These are phyloP conservation scores for Benthosema pterotum DNA, from an alignment of 2,797 vertebrate genomes.

Conservation along the genomic window DNA sequence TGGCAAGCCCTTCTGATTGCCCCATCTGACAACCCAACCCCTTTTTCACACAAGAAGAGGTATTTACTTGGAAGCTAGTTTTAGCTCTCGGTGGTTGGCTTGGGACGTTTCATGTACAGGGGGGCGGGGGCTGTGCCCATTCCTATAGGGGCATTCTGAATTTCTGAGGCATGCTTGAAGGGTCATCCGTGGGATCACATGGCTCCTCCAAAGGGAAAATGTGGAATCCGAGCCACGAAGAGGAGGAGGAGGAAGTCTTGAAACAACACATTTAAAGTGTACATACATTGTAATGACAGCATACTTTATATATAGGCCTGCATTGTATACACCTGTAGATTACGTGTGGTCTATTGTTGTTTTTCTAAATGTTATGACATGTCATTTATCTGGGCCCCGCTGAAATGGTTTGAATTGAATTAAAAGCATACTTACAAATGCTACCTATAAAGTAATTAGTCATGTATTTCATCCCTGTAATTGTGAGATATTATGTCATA, in stretches of 20 bases:
- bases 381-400: no score
- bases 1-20: constrained; percentile 22
- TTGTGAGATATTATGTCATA: no score
- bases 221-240: constrained; percentile 71
- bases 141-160: constrained; percentile 19
- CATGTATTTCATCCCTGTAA: no score
- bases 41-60: not conserved
- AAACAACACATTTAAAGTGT: constrained; percentile 28
- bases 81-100: constrained; percentile 13
- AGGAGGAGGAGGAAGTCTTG: constrained; percentile 26
- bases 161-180: constrained; percentile 45
- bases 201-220: constrained; percentile 69
- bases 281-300: no score
- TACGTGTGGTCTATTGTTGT: no score
- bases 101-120: constrained; percentile 4
- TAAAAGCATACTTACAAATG: no score
- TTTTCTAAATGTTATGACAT: no score
- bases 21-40: constrained; percentile 38
- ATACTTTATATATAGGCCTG: no score
- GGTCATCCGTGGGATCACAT: constrained; percentile 63
- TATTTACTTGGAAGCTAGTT: constrained; percentile 35
- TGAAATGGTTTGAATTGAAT: no score
- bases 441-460: no score
- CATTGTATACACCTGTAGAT: no score
- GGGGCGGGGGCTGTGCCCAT: constrained; percentile 26